Percentiles rank a stretch among this genome's conserved stretches.
Conservation (phyloP, 2,797 vertebrate species). For the Echeneis naucrates region DNA sequence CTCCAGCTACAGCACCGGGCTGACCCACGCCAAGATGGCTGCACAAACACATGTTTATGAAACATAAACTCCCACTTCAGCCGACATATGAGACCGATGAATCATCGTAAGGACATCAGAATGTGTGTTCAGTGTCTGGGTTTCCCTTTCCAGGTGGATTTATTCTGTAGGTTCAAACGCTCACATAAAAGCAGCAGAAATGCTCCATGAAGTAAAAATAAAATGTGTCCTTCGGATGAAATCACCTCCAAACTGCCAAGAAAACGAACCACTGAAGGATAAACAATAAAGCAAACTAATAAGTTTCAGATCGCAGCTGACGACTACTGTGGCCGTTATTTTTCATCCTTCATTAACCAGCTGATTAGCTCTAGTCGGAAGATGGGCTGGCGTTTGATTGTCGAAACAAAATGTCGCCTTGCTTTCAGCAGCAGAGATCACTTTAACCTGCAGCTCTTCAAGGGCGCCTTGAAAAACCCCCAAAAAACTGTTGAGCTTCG, state of each 20-base stretch:
- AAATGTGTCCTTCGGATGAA: conserved; percentile 4
- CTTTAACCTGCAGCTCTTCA: neutral
- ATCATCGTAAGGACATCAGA: conserved; percentile 15
- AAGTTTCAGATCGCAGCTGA: conserved; percentile 4
- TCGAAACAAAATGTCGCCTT: neutral
- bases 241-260: neutral
- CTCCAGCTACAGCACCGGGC: conserved; percentile 20
- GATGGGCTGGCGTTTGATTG: neutral
- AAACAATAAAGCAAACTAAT: conserved; percentile 12
- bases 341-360: conserved; percentile 11
- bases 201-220: conserved; percentile 2
- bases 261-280: conserved; percentile 2
- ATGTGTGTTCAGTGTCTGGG: neutral
- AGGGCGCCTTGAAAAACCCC: neutral
- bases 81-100: conserved; percentile 19
- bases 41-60: conserved; percentile 19
- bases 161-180: neutral
- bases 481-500: neutral
- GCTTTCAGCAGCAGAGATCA: neutral
- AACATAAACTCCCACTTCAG: conserved; percentile 39
- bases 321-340: neutral
- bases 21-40: conserved; percentile 23
- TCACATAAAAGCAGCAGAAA: neutral
- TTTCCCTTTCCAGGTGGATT: neutral
- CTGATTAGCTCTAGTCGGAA: neutral